Percentiles rank a stretch among this genome's conserved stretches.
phyloP scores from a whole-genome alignment of 2,797 vertebrate species.

The Craterocephalus amniculus region DNA sequence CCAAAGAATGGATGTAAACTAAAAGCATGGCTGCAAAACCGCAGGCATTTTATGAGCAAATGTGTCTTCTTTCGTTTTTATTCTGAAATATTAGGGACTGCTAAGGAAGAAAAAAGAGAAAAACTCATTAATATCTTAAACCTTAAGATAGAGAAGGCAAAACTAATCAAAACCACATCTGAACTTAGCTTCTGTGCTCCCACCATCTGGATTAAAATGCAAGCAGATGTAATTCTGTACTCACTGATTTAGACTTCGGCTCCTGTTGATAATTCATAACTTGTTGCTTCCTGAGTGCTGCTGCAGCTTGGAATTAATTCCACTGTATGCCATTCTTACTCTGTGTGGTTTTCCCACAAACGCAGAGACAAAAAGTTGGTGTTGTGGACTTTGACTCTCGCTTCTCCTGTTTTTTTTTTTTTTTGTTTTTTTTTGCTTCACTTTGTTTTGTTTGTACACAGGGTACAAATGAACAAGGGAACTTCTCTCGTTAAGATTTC shows the following conservation, averaged over 20 bases:
- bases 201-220: conserved; percentile 29
- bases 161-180: background rate
- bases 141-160: background rate
- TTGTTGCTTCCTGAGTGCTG: conserved; percentile 18
- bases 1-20: background rate
- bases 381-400: conserved; percentile 37
- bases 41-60: background rate
- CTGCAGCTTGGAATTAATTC: conserved; percentile 17
- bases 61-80: background rate
- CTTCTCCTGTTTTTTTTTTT: conserved; percentile 22
- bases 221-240: background rate
- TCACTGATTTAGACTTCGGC: conserved; percentile 1
- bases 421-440: background rate
- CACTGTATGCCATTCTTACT: background rate
- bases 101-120: background rate
- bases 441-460: conserved; percentile 68
- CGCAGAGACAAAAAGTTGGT: conserved; percentile 7
- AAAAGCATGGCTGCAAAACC: background rate
- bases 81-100: background rate
- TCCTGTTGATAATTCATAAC: conserved; percentile 7
- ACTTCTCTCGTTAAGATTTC: conserved; percentile 76
- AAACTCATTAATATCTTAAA: background rate
- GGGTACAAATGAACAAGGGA: conserved; percentile 73
- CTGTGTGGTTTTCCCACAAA: conserved; percentile 24
- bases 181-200: conserved; percentile 4